Conservation (phyloP, 2,888 invertebrate genomes). For the Lampropteryx suffumata region DNA sequence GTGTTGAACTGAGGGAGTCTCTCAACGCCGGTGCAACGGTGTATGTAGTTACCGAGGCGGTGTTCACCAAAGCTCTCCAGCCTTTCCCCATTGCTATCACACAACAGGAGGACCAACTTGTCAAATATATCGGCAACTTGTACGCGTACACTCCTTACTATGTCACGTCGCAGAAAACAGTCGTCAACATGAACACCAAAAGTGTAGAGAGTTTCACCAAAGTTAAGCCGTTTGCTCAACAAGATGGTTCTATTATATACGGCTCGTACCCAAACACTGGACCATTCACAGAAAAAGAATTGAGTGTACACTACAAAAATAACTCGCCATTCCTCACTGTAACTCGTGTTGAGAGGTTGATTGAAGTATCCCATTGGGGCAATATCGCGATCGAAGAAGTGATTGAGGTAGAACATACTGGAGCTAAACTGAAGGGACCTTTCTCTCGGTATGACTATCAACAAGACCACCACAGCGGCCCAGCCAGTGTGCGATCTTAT, state of each 20-base stretch:
- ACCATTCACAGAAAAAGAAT: constrained; percentile 82
- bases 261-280: constrained; percentile 93
- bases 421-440: constrained; percentile 95
- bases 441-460: constrained; percentile 99
- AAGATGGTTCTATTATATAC: constrained; percentile 92
- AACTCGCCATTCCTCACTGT: constrained; percentile 98
- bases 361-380: constrained; percentile 99
- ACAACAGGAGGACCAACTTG: constrained; percentile 97
- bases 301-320: constrained; percentile 96
- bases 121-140: constrained; percentile 92
- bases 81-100: constrained; percentile 95
- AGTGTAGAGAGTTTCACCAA: constrained; percentile 92
- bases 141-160: constrained; percentile 93
- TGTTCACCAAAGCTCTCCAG: constrained; percentile 88
- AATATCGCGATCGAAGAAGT: constrained; percentile 98
- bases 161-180: constrained; percentile 91
- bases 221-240: constrained; percentile 89
- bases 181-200: constrained; percentile 88
- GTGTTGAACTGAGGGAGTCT: constrained; percentile 84
- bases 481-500: constrained; percentile 95
- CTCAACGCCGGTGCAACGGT: constrained; percentile 83
- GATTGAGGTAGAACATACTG: constrained; percentile 95
- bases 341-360: constrained; percentile 90
- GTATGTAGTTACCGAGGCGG: constrained; percentile 86
- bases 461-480: constrained; percentile 93